Evolutionary conservation across 1,140 invertebrate genomes (phyloP).

Genomic region (Metaphire vulgaris): DNA sequence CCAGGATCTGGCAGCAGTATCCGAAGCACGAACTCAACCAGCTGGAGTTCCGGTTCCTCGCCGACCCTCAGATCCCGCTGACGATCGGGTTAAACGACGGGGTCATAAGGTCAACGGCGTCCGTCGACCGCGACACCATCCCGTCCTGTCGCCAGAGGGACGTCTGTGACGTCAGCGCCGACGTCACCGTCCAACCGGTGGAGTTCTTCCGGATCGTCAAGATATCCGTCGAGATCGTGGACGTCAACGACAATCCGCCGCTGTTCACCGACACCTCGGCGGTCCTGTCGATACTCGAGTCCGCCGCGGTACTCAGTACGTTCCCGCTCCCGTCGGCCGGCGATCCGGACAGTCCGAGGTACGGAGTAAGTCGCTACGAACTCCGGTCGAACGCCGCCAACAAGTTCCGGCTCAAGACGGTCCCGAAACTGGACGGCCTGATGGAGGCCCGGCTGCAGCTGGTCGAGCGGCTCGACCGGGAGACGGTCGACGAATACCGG

Average conservation of each 20-base stretch:
- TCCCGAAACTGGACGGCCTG: background rate
- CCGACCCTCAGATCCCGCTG: conserved; percentile 11
- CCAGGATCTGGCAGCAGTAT: conserved; percentile 3
- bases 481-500: conserved; percentile 13
- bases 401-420: background rate
- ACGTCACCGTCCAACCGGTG: background rate
- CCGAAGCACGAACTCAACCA: background rate
- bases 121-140: conserved; percentile 18
- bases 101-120: background rate
- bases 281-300: conserved; percentile 17
- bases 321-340: conserved; percentile 33
- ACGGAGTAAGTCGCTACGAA: conserved; percentile 13
- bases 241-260: conserved; percentile 30
- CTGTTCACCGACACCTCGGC: background rate
- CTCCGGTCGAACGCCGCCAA: background rate
- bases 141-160: background rate
- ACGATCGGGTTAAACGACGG: background rate
- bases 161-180: background rate
- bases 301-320: conserved; percentile 8
- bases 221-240: background rate
- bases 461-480: conserved; percentile 18
- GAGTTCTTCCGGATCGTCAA: background rate
- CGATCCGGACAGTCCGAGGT: conserved; percentile 30
- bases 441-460: conserved; percentile 1
- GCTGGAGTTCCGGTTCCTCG: conserved; percentile 11